Percentiles rank a stretch among this genome's conserved stretches.
phyloP scores from a whole-genome alignment of 2,888 invertebrate species.

The Lasioglossum oenotherae region DNA sequence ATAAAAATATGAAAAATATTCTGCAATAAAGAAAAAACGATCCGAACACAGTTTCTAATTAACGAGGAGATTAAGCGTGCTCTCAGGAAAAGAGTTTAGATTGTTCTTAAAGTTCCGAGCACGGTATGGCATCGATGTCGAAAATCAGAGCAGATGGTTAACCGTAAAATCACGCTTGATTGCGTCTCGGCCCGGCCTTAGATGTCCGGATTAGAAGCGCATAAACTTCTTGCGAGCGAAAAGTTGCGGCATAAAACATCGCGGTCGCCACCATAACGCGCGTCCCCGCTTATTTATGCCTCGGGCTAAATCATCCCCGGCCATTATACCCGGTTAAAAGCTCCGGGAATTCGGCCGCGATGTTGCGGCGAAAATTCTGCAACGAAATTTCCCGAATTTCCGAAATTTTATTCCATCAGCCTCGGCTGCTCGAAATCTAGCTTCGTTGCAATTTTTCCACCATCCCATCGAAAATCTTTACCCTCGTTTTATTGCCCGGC shows the following conservation, averaged over 20 bases:
- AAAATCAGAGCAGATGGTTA: constrained; percentile 7
- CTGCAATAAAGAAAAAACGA: background rate
- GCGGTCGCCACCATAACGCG: constrained; percentile 53
- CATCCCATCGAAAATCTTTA: background rate
- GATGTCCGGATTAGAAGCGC: constrained; percentile 40
- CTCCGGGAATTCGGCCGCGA: constrained; percentile 30
- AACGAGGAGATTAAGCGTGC: background rate
- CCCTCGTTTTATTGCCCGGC: background rate
- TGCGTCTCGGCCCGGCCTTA: background rate
- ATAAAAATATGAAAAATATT: too few relatives aligned
- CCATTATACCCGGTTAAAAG: constrained; percentile 54
- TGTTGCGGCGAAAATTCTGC: background rate
- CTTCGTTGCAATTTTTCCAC: background rate
- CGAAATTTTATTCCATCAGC: constrained; percentile 30
- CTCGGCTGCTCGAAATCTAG: background rate
- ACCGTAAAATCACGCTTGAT: constrained; percentile 37
- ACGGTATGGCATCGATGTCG: background rate
- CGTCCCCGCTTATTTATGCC: constrained; percentile 67
- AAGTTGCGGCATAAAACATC: constrained; percentile 69
- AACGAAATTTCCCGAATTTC: constrained; percentile 30
- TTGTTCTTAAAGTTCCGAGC: background rate
- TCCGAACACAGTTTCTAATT: background rate
- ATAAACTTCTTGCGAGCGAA: constrained; percentile 64
- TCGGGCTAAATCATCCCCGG: constrained; percentile 61
- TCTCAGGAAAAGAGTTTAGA: background rate